Evolutionary conservation across 2,113 vertebrate genomes (phyloP), one percentile per base, ranked within the genome.

Genomic region (Larimichthys crocea): DNA sequence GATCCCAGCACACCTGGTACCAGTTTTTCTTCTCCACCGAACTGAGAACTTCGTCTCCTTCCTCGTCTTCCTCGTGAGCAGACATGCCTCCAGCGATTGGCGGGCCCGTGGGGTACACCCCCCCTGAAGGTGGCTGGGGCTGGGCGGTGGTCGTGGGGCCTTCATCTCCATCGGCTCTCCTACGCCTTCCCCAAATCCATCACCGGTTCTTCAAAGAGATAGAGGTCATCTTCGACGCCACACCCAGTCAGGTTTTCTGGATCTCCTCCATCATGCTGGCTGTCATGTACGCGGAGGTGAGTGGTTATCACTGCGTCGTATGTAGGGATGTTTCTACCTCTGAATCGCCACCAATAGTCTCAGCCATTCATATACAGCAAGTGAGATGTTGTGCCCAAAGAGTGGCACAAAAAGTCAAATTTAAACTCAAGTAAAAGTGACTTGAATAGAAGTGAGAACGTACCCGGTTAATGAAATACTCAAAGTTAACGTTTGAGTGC

Each of bases 211-310:
- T 99, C 94, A 99, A 98, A 89, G 98, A 99, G 78, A 99, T 99
- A 0, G 97, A 99, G 92, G 81, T 88, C 31, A 98, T 99, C 92
- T 99, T 99, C 79, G 56, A 92, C 0, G 97, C 96, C 0, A 97
- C 96, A 4, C 97, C 96, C 82, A 98, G 97, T 67, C 94, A 99
- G 92, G 98, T 99, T 52, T 98, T 97, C 0, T 99, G 97, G 97
- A 99, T 99, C 88, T 99, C 97, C 0, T 99, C 98, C 64, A 99
- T 99, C 89, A 99, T 99, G 98, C 80, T 99, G 91, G 98, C 98
- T 0, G 97, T 97, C 86, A 99, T 99, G 97, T 99, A 99, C 3
- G 92, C 80, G 92, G 85, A 90, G 92, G 98, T 99, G 85, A 96
- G 97, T 83, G 11, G 12, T 44, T 44, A 10, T 44, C 3, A 9